Conservation (phyloP, 2,888 invertebrate genomes). For the Bembecia ichneumoniformis region DNA sequence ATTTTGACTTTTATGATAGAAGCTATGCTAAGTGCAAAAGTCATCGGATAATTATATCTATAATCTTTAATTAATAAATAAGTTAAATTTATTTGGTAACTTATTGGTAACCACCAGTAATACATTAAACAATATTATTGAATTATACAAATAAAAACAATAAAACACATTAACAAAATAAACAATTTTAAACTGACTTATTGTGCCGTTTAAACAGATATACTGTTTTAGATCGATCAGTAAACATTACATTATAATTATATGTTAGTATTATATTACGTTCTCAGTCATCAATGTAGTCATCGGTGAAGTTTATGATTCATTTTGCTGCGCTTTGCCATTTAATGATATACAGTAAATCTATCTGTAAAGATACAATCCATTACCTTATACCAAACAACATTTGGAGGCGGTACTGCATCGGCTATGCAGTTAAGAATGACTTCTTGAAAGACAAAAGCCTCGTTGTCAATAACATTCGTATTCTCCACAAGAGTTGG, state of each 20-base stretch:
- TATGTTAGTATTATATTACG: background rate
- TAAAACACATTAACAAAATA: no score
- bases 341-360: background rate
- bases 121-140: no score
- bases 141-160: no score
- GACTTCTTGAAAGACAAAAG: conserved; percentile 24
- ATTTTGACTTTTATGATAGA: no score
- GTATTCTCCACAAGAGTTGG: conserved; percentile 26
- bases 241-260: background rate
- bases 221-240: conserved; percentile 1
- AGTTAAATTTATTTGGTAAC: no score
- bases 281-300: no score
- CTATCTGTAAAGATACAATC: conserved; percentile 5
- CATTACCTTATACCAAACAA: conserved; percentile 80
- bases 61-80: no score
- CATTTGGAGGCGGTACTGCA: conserved; percentile 75
- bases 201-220: no score
- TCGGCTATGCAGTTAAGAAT: conserved; percentile 65
- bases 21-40: no score
- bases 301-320: background rate
- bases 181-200: no score
- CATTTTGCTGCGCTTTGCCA: background rate
- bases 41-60: no score
- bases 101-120: no score
- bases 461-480: conserved; percentile 23